Evolutionary conservation across 1,140 invertebrate genomes (phyloP).

Genomic region (Lordiphosa clarofinis): DNA sequence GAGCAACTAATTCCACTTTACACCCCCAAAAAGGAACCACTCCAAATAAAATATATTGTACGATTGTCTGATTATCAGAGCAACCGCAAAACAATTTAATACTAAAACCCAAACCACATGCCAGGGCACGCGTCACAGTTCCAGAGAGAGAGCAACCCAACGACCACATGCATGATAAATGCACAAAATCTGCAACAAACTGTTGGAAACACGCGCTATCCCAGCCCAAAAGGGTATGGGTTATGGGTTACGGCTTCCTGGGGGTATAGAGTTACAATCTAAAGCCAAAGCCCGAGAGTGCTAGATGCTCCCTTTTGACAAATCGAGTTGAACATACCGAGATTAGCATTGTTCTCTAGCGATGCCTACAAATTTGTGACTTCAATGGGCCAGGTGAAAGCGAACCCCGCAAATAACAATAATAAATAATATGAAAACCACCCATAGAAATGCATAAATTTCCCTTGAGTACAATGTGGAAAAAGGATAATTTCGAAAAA

Average conservation of each 20-base stretch:
- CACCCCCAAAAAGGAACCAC: slow-evolving; percentile 22
- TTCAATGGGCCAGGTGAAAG: slow-evolving; percentile 33
- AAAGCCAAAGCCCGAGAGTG: slow-evolving; percentile 5
- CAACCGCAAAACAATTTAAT: slow-evolving; percentile 77
- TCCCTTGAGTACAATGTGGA: slow-evolving; percentile 51
- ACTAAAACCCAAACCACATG: slow-evolving; percentile 75
- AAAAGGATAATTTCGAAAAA: slow-evolving; percentile 75
- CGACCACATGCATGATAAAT: slow-evolving; percentile 64
- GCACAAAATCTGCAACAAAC: slow-evolving; percentile 77
- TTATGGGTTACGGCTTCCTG: no score
- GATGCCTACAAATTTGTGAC: slow-evolving; percentile 47
- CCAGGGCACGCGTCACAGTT: slow-evolving; percentile 59
- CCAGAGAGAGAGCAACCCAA: neutral
- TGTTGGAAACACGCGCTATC: slow-evolving; percentile 70
- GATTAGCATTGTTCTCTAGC: slow-evolving; percentile 47
- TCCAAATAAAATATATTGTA: slow-evolving; percentile 72
- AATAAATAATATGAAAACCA: slow-evolving; percentile 28
- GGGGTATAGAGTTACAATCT: slow-evolving; percentile 59
- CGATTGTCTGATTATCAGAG: slow-evolving; percentile 71
- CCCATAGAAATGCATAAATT: slow-evolving; percentile 48
- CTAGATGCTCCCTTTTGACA: slow-evolving; percentile 40
- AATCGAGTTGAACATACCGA: slow-evolving; percentile 47
- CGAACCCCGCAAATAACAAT: slow-evolving; percentile 13
- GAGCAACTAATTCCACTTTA: slow-evolving; percentile 7
- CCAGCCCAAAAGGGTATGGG: slow-evolving; percentile 2